phyloP scores from a whole-genome alignment of 1,140 invertebrate genomes.

The Megalopta genalis region DNA sequence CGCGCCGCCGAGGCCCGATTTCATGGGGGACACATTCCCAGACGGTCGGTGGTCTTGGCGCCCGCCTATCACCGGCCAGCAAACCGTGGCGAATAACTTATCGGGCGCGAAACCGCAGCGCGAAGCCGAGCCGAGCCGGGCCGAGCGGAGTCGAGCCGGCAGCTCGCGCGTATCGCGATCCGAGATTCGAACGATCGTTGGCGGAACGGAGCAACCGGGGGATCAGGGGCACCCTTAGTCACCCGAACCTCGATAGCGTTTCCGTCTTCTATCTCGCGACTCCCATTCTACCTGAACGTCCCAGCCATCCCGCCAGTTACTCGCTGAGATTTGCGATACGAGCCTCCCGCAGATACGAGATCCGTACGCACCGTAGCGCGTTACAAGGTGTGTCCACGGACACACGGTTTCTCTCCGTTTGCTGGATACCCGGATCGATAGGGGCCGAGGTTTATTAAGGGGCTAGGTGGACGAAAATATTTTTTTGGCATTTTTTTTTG shows the following conservation, averaged over 20 bases:
- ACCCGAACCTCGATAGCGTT: conserved; percentile 55
- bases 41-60: conserved; percentile 74
- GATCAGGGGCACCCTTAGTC: conserved; percentile 50
- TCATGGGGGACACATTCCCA: conserved; percentile 73
- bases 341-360: conserved; percentile 22
- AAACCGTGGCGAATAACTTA: conserved; percentile 69
- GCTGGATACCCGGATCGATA: conserved; percentile 1
- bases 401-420: neutral
- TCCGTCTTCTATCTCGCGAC: conserved; percentile 50
- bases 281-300: conserved; percentile 35
- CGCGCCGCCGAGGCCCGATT: conserved; percentile 60
- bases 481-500: neutral
- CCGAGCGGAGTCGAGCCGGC: conserved; percentile 24
- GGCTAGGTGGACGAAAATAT: neutral
- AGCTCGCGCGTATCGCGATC: conserved; percentile 29
- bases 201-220: conserved; percentile 6
- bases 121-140: conserved; percentile 52
- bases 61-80: conserved; percentile 70
- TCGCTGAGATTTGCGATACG: conserved; percentile 60
- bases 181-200: conserved; percentile 46
- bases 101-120: conserved; percentile 67
- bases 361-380: conserved; percentile 35
- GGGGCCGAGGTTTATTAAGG: neutral
- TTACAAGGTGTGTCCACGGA: conserved; percentile 18
- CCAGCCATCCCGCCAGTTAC: conserved; percentile 37